A percentile compares a stretch with the other conserved stretches of the same genome.
phyloP scores from a whole-genome alignment of 2,888 invertebrate species.

The Macaria liturata region DNA sequence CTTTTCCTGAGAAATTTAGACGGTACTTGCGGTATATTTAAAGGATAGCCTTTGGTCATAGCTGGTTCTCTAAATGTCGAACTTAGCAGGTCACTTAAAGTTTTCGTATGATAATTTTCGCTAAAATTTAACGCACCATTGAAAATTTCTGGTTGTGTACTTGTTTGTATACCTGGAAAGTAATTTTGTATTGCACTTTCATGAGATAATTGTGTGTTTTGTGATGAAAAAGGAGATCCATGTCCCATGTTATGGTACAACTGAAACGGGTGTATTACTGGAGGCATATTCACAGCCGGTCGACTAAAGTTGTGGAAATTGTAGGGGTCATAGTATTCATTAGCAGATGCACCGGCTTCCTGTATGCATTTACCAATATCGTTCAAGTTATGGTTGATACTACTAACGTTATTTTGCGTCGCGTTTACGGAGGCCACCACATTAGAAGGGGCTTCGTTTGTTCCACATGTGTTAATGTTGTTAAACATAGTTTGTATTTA shows the following conservation, averaged over 20 bases:
- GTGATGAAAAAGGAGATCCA: constrained; percentile 44
- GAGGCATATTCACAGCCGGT: constrained; percentile 44
- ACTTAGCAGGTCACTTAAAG: neutral
- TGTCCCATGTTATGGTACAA: constrained; percentile 53
- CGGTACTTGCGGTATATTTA: constrained; percentile 39
- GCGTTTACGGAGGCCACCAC: constrained; percentile 59
- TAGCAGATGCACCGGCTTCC: constrained; percentile 38
- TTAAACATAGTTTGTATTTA: constrained; percentile 60
- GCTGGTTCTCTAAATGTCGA: neutral
- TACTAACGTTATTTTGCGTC: constrained; percentile 50
- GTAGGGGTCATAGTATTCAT: constrained; percentile 52
- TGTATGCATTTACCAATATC: constrained; percentile 59
- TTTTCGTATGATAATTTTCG: constrained; percentile 4
- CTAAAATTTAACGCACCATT: constrained; percentile 8
- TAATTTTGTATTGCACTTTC: constrained; percentile 35
- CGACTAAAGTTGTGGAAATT: constrained; percentile 54
- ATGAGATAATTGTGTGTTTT: constrained; percentile 40
- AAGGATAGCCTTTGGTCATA: constrained; percentile 3
- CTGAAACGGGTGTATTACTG: constrained; percentile 51
- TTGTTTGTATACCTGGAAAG: constrained; percentile 7
- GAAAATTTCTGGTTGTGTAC: constrained; percentile 2
- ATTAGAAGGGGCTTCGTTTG: constrained; percentile 61
- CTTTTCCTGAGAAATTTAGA: constrained; percentile 2
- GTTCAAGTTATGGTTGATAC: constrained; percentile 58
- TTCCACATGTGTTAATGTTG: constrained; percentile 66